Evolutionary conservation across 2,113 vertebrate species (phyloP), one percentile per base, ranked within the genome.

Genomic region (Tupaia tana): DNA sequence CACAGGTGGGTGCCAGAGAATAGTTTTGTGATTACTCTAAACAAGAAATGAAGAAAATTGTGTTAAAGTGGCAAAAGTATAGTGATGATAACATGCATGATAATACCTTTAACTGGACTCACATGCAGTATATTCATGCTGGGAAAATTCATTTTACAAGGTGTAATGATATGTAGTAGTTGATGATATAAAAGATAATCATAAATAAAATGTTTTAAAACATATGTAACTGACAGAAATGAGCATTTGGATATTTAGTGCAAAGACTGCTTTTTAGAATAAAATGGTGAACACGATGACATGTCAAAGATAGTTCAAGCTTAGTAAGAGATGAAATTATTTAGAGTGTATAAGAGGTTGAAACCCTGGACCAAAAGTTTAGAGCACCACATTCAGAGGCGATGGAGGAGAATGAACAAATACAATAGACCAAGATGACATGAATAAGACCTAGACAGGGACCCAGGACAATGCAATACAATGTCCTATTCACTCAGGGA

Each of bases 401-500:
- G 6, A 20, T 24, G 22, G 58, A 77, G 31, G 24, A 1, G 3
- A 14, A 5, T 2, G 6, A 9, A 24, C 7, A 7, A 59, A 3
- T 6, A 3, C 56, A 80, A 14, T 4, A 13, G 9, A 13, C 20
- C 19, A 54, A 34, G 58, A 19, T 66, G 34, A 4, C 12, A 0
- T 43, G 43, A 22, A 4, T 16, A 2, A 25, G 5, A 67, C 54
- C 1, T 8, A 34, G 11, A 19, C 2, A 16, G 70, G 27, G 19
- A 43, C 7, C n/a, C n/a, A 66, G 29, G n/a, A 43, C 43, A 43
- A 43, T 0, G 2, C 43, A 56, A 6, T 4, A 20, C 1, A 18
- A 3, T 0, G 3, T 22, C 43, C 9, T 25, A 3, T 24, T 29
- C 11, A 1, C 27, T 16, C 34, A 18, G 31, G 18, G 1, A 63